A percentile compares a stretch with the other conserved stretches of the same genome.
Conservation (phyloP, 37 sponge, comb jelly and placozoan genomes). For the Hexactinellida sp. region DNA sequence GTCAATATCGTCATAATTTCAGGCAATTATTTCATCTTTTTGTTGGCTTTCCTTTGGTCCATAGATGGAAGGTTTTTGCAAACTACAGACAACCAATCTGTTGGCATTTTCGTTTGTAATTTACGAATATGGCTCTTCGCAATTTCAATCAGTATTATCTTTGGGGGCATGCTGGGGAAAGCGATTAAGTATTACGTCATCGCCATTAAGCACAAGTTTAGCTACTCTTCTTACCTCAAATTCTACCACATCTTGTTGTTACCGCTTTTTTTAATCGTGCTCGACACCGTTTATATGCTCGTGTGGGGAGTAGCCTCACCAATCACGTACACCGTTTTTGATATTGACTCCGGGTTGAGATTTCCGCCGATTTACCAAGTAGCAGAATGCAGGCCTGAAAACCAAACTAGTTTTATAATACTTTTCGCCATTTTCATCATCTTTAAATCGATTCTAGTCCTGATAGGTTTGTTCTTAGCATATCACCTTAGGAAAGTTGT, state of each 20-base stretch:
- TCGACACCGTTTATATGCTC: neutral
- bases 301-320: neutral
- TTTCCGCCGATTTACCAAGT: neutral
- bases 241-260: neutral
- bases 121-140: neutral
- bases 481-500: neutral
- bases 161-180: neutral
- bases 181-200: conserved; percentile 1
- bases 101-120: neutral
- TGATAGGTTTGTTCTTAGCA: neutral
- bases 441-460: neutral
- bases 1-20: neutral
- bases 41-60: neutral
- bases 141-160: neutral
- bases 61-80: neutral
- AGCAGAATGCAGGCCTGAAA: neutral
- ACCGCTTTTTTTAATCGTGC: neutral
- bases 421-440: neutral
- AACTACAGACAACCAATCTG: neutral
- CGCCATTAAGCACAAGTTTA: neutral
- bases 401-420: neutral
- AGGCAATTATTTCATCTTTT: neutral
- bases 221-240: neutral
- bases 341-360: neutral
- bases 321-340: neutral